These are phyloP conservation scores for Diabrotica undecimpunctata DNA, from an alignment of 1,140 invertebrate genomes.

Conservation along the genomic window DNA sequence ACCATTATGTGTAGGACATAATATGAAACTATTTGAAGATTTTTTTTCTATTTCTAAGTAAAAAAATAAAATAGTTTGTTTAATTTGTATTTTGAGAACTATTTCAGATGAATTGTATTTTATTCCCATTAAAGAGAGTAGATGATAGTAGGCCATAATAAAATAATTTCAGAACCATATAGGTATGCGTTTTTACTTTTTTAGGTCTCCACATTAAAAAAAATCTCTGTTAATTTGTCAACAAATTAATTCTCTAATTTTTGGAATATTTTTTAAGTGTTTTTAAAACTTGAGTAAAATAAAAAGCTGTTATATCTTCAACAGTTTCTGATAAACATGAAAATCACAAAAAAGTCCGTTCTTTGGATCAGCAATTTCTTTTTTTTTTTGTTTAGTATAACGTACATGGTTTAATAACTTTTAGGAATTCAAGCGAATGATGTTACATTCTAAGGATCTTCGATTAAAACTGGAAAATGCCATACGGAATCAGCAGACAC, in stretches of 20 bases:
- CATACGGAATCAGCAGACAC: constrained; percentile 70
- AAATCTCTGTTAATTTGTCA: no score
- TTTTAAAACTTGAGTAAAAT: not conserved
- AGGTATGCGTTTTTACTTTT: no score
- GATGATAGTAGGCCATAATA: no score
- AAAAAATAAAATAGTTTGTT: no score
- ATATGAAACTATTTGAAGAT: no score
- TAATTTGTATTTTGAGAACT: no score
- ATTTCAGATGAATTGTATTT: no score
- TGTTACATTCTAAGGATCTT: constrained; percentile 76
- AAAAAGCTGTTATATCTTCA: not conserved
- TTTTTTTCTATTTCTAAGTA: no score
- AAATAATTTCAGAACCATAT: no score
- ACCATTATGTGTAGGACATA: no score
- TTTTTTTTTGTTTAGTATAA: not conserved
- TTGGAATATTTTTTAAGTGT: not conserved
- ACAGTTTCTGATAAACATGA: not conserved
- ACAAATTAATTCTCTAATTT: not conserved
- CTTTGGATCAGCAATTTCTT: not conserved
- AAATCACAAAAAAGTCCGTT: constrained; percentile 3
- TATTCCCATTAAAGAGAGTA: no score
- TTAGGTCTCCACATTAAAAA: no score
- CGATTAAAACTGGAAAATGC: constrained; percentile 80
- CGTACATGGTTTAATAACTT: constrained; percentile 29
- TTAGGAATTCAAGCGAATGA: constrained; percentile 86